Evolutionary conservation across 2,888 invertebrate species (phyloP), one percentile per base, ranked within the genome.

Genomic region (Drosophila bunnanda): DNA sequence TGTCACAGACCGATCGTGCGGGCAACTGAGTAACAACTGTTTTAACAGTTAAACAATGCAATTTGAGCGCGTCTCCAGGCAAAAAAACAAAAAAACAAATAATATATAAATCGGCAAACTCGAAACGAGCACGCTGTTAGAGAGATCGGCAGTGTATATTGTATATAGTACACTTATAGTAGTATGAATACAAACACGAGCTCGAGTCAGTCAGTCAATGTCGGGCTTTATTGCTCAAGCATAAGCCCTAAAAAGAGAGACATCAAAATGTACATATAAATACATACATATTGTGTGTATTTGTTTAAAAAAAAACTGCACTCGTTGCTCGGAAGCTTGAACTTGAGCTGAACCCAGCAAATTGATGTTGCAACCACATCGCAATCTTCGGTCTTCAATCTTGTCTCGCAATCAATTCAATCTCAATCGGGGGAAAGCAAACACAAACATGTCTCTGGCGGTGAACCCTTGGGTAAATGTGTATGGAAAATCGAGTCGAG

Each of bases 1-100:
- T 71, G 70, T 60, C 60, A 48, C 60, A 53, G 44, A 39, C 79
- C 57, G 76, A 85, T 82, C 80, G 86, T 76, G 77, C 75, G 77
- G 74, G 65, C 76, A 68, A 76, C 77, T 78, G 72, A 76, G 76
- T 77, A 79, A 77, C 82, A 85, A 81, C 85, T 87, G 82, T 80
- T 78, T 70, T 71, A 71, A 54, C 57, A 57, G 57, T 71, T 70
- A 72, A 72, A 75, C 67, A 76, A 67, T 72, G 71, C 73, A 75
- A 71, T 72, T 71, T 71, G 71, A 73, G 74, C 66, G 34, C 44
- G 61, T 36, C 74, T 68, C 65, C 22, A 55, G 58, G 53, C 20
- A 46, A 41, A 32, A 43, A 65, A 52, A 69, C 2, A 59, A 34
- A 65, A 44, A 20, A 44, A 50, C 25, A 32, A 66, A 54, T 44